Evolutionary conservation across 2,797 vertebrate species (phyloP).

Genomic region (Lycodopsis pacificus): DNA sequence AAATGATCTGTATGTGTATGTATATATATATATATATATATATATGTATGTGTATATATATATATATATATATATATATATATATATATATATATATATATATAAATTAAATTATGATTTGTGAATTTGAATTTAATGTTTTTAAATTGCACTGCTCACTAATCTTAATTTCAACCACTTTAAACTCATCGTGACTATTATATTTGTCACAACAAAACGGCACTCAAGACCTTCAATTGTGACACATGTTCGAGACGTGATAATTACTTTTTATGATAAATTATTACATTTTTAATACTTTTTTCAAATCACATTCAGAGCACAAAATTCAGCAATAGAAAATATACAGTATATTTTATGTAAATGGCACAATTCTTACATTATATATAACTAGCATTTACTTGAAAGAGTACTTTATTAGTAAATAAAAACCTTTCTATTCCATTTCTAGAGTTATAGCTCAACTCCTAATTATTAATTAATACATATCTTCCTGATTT

Average conservation of each 20-base stretch:
- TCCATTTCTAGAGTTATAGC: neutral
- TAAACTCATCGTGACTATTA: neutral
- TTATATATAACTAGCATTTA: neutral
- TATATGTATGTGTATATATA: too few species aligned
- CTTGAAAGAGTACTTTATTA: neutral
- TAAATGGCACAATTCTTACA: neutral
- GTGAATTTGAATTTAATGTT: neutral
- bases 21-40: too few species aligned
- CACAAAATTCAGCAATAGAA: too few species aligned
- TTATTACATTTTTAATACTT: too few species aligned
- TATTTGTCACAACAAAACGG: too few species aligned
- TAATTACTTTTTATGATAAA: too few species aligned
- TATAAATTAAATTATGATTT: neutral
- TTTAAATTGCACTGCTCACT: neutral
- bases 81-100: too few species aligned
- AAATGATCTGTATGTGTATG: neutral
- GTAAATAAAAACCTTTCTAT: neutral
- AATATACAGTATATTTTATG: too few species aligned
- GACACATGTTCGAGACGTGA: too few species aligned
- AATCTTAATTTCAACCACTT: neutral
- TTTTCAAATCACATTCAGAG: too few species aligned
- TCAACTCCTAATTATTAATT: conserved; percentile 2
- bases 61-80: too few species aligned
- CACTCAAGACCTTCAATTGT: too few species aligned
- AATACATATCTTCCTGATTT: neutral